Evolutionary conservation across 2,888 invertebrate genomes (phyloP).

Genomic region (Urechis unicinctus): DNA sequence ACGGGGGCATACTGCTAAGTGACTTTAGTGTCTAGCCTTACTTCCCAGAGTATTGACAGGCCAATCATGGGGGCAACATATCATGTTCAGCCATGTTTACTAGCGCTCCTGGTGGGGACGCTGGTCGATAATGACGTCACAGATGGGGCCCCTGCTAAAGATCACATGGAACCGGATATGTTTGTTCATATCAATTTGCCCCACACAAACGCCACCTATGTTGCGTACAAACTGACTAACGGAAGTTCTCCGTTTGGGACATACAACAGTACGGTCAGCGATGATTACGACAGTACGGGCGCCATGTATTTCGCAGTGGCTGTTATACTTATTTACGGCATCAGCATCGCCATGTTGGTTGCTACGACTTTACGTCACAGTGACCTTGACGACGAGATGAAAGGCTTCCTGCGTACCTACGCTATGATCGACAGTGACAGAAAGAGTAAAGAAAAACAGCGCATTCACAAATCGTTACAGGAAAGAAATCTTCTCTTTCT

Average conservation of each 20-base stretch:
- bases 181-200: neutral
- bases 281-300: slow-evolving; percentile 5
- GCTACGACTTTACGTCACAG: slow-evolving; percentile 15
- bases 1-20: no score
- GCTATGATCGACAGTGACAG: slow-evolving; percentile 13
- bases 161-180: neutral
- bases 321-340: slow-evolving; percentile 20
- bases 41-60: no score
- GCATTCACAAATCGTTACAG: slow-evolving; percentile 9
- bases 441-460: slow-evolving; percentile 14
- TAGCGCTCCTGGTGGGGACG: no score
- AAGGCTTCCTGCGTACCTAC: slow-evolving; percentile 20
- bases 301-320: slow-evolving; percentile 23
- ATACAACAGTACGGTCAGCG: no score
- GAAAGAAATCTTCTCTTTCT: slow-evolving; percentile 12
- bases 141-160: no score
- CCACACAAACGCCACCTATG: neutral
- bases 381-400: slow-evolving; percentile 18
- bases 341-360: slow-evolving; percentile 20
- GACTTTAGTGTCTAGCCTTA: no score
- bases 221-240: neutral
- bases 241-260: no score
- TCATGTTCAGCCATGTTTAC: no score
- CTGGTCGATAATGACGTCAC: no score
- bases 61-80: no score